Percentiles rank a stretch among this genome's conserved stretches.
Conservation (phyloP, 2,797 vertebrate genomes). For the Neosilurus hyrtlii region DNA sequence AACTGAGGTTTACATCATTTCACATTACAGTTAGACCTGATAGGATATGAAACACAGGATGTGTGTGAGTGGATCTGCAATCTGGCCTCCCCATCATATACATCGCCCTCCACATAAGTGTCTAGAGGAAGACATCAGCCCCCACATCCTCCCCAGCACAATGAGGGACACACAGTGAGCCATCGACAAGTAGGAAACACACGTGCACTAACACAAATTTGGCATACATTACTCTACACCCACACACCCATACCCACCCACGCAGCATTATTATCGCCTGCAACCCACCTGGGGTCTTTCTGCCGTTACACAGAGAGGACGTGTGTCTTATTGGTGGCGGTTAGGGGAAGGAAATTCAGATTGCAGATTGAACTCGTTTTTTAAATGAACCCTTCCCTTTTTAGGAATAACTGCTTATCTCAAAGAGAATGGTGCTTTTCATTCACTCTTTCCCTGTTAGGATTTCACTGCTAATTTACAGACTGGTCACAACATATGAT, state of each 20-base stretch:
- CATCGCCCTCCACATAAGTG: constrained; percentile 25
- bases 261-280: constrained; percentile 33
- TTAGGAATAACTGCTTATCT: constrained; percentile 64
- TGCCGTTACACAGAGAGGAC: constrained; percentile 43
- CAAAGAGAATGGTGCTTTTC: constrained; percentile 61
- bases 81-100: constrained; percentile 50
- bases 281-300: constrained; percentile 45
- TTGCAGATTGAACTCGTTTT: constrained; percentile 60
- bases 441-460: constrained; percentile 20
- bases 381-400: constrained; percentile 58
- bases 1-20: constrained; percentile 16
- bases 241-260: background rate
- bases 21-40: constrained; percentile 42
- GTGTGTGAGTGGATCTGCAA: constrained; percentile 48
- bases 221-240: background rate
- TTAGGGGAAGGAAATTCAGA: constrained; percentile 69
- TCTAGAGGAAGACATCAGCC: constrained; percentile 44
- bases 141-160: constrained; percentile 49
- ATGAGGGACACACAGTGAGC: constrained; percentile 47
- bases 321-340: constrained; percentile 53
- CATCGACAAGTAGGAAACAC: constrained; percentile 36
- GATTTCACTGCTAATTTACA: background rate
- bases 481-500: background rate
- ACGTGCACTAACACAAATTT: constrained; percentile 28
- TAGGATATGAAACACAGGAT: constrained; percentile 53